Percentiles rank a stretch among this genome's conserved stretches.
Evolutionary conservation across 2,888 invertebrate genomes (phyloP).

Genomic region (Thelaira solivaga): DNA sequence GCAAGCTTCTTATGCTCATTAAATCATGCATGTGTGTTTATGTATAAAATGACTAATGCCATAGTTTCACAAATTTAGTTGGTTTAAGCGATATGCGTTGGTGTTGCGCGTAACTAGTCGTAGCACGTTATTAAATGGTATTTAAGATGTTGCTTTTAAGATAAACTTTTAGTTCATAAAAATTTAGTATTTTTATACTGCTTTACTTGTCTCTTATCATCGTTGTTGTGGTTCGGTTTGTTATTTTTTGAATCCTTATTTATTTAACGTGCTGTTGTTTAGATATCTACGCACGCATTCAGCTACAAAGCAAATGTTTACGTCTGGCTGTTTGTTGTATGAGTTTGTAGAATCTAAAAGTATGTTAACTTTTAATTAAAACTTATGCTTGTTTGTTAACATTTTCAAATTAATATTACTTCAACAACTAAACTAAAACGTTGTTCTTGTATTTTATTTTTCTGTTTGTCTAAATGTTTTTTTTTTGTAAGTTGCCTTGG

Average conservation of each 20-base stretch:
- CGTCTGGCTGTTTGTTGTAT: conserved; percentile 17
- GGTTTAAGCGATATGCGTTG: background rate
- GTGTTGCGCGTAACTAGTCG: background rate
- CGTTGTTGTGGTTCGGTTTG: background rate
- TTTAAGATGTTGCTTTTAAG: conserved; percentile 58
- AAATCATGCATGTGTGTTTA: background rate
- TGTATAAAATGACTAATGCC: too few relatives aligned
- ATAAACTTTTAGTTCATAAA: conserved; percentile 62
- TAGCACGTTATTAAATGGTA: conserved; percentile 47
- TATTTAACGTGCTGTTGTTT: conserved; percentile 34
- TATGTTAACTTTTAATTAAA: conserved; percentile 62
- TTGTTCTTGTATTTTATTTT: background rate
- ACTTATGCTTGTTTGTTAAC: conserved; percentile 47
- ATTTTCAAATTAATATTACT: conserved; percentile 39
- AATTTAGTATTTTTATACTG: conserved; percentile 52
- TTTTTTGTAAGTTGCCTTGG: conserved; percentile 13
- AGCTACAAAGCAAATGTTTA: conserved; percentile 2
- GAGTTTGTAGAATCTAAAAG: conserved; percentile 42
- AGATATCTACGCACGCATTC: background rate
- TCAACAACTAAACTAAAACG: conserved; percentile 5
- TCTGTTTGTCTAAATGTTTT: background rate
- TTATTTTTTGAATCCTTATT: too few relatives aligned
- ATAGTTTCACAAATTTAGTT: background rate
- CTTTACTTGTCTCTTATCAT: background rate
- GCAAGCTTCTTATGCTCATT: background rate